phyloP scores from a whole-genome alignment of 2,797 vertebrate species.

The Acrossocheilus wenchowensis region DNA sequence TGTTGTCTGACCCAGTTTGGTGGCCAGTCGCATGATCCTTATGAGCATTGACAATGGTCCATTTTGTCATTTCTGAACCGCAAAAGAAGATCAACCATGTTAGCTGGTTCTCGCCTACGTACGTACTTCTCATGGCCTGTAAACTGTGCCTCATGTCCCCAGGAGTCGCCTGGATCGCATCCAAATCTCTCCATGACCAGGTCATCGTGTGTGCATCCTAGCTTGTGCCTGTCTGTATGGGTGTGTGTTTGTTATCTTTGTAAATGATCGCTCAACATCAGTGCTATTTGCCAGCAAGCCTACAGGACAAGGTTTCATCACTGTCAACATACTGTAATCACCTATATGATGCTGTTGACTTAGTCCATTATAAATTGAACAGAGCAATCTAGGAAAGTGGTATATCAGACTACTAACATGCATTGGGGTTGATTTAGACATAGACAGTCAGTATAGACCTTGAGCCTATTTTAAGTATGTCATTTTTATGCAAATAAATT shows the following conservation, averaged over 20 bases:
- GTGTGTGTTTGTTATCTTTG: background rate
- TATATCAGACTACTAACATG: constrained; percentile 29
- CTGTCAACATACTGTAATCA: constrained; percentile 29
- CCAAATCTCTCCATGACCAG: constrained; percentile 11
- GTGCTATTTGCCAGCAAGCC: background rate
- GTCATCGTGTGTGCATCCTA: constrained; percentile 1
- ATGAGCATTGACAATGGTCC: constrained; percentile 62
- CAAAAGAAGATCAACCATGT: constrained; percentile 45
- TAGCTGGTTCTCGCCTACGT: constrained; percentile 2
- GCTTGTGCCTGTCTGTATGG: background rate
- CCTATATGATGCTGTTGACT: constrained; percentile 18
- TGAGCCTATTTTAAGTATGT: background rate
- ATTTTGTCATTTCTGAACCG: background rate
- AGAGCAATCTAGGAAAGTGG: constrained; percentile 24
- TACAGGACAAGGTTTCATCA: constrained; percentile 25
- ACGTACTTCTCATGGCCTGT: background rate
- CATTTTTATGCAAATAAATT: background rate
- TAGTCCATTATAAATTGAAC: constrained; percentile 10
- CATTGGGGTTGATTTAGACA: background rate
- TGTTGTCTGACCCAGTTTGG: constrained; percentile 68
- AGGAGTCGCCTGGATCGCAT: background rate
- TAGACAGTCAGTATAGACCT: background rate
- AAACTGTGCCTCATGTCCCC: constrained; percentile 15
- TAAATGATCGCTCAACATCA: background rate
- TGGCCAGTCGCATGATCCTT: constrained; percentile 68